Evolutionary conservation across 2,888 invertebrate species (phyloP).

Genomic region (Dilophus febrilis): DNA sequence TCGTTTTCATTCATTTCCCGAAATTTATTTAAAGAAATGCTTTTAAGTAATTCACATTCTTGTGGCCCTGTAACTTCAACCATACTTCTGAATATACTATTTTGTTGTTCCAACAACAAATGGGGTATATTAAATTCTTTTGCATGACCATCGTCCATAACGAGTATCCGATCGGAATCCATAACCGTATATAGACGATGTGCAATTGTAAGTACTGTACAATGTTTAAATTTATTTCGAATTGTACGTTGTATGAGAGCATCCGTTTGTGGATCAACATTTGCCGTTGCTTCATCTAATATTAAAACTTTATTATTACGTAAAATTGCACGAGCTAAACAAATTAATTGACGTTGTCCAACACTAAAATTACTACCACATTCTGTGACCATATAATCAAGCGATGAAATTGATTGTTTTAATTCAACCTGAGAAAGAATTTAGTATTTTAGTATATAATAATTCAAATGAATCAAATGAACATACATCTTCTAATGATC

Average conservation of each 20-base stretch:
- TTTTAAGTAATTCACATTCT: slow-evolving; percentile 4
- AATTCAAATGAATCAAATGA: too few species aligned
- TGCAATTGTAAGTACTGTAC: slow-evolving; percentile 81
- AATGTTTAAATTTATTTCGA: slow-evolving; percentile 56
- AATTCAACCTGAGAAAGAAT: slow-evolving; percentile 35
- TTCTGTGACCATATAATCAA: slow-evolving; percentile 52
- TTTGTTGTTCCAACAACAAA: slow-evolving; percentile 39
- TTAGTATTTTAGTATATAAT: neutral
- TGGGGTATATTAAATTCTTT: slow-evolving; percentile 58
- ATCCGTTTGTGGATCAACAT: slow-evolving; percentile 47
- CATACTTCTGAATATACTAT: slow-evolving; percentile 49
- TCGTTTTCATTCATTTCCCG: too few species aligned
- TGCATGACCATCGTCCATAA: slow-evolving; percentile 65
- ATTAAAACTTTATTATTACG: slow-evolving; percentile 59
- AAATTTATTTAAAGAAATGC: neutral
- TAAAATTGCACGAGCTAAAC: slow-evolving; percentile 65
- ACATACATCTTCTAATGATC: slow-evolving; percentile 44
- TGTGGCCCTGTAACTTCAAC: slow-evolving; percentile 47
- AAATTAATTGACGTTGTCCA: slow-evolving; percentile 65
- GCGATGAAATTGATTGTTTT: slow-evolving; percentile 44
- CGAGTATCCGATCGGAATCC: slow-evolving; percentile 78
- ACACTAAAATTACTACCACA: slow-evolving; percentile 55
- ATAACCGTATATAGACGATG: slow-evolving; percentile 85
- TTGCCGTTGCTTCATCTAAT: slow-evolving; percentile 46
- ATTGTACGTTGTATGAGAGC: slow-evolving; percentile 72